Percentiles rank a stretch among this genome's conserved stretches.
Conservation (phyloP, 2,797 vertebrate species). For the Rhynchotus rufescens region DNA sequence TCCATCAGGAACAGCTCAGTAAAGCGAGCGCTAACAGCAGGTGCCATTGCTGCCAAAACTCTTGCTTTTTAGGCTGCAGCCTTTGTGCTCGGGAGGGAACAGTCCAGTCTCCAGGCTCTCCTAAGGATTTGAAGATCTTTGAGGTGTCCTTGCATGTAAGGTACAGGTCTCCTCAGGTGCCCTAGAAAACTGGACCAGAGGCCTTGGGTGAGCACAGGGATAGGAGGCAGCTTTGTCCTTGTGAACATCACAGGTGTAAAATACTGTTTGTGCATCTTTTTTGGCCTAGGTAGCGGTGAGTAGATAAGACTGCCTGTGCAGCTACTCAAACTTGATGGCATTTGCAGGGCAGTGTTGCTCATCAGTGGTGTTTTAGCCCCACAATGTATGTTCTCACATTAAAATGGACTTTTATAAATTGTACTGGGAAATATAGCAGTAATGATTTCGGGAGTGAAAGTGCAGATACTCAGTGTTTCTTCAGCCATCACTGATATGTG, state of each 20-base stretch:
- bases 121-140: background rate
- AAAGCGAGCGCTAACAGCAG: background rate
- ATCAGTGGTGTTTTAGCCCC: background rate
- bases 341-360: background rate
- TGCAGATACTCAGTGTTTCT: fast-evolving
- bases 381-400: background rate
- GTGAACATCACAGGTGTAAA: too few relatives aligned
- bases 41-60: background rate
- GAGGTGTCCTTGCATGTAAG: background rate
- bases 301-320: too few relatives aligned
- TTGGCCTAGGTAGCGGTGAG: too few relatives aligned
- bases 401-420: background rate
- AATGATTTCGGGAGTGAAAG: fast-evolving
- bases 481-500: background rate
- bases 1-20: background rate
- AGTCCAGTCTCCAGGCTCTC: background rate
- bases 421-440: too few relatives aligned
- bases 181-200: background rate
- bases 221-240: background rate
- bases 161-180: background rate
- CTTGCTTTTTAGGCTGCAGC: background rate
- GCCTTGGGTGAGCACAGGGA: background rate
- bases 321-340: background rate
- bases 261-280: too few relatives aligned
- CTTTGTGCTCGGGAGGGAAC: background rate